Evolutionary conservation across 2,113 vertebrate species (phyloP).

Genomic region (Numenius arquata): DNA sequence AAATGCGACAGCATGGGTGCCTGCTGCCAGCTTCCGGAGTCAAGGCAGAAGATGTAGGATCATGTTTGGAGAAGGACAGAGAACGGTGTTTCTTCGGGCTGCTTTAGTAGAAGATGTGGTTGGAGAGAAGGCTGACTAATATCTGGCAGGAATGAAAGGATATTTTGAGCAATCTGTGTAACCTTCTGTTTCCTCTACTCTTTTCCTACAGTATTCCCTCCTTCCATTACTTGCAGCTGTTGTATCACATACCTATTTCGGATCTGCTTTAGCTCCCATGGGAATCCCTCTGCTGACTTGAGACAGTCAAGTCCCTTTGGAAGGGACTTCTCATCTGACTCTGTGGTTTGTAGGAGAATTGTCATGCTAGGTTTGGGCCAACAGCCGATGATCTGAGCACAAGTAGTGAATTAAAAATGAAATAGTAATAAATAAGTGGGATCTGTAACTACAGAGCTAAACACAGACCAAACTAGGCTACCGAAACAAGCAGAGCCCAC

Average conservation of each 20-base stretch:
- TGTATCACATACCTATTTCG: background rate
- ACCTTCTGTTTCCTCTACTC: background rate
- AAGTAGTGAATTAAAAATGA: background rate
- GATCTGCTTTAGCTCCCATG: background rate
- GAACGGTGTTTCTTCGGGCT: background rate
- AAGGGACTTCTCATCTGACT: background rate
- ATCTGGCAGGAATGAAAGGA: background rate
- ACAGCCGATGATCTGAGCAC: accelerated
- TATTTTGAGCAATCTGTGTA: background rate
- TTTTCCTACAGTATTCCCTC: background rate
- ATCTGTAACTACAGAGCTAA: background rate
- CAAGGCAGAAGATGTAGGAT: background rate
- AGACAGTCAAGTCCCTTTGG: background rate
- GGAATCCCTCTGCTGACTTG: background rate
- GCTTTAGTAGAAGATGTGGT: background rate
- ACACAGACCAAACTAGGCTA: background rate
- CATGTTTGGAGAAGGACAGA: background rate
- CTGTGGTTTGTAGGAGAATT: background rate
- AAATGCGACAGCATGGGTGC: background rate
- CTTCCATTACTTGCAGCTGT: background rate
- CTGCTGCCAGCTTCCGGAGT: background rate
- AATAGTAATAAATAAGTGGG: background rate
- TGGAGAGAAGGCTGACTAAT: background rate
- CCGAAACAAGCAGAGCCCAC: background rate
- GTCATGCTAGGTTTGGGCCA: background rate